Evolutionary conservation across 2,888 invertebrate species (phyloP), one percentile per base, ranked within the genome.

Genomic region (Dicranocentrus wangi): DNA sequence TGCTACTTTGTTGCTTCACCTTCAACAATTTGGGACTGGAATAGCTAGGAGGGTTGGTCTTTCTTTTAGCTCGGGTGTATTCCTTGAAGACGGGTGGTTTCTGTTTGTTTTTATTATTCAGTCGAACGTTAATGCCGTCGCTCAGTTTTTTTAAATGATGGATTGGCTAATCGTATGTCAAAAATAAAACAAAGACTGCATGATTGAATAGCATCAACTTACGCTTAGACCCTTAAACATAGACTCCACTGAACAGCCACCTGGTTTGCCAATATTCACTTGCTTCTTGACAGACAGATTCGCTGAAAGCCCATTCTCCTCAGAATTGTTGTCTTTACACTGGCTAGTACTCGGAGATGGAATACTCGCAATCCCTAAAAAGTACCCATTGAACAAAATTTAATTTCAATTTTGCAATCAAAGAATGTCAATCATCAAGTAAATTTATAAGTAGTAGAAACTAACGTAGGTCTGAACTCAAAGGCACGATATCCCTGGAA

Each of bases 381-480:
- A 61, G n/a, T n/a, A 43, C n/a, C 8, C 19, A 25, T 51, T 2
- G 17, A 68, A 47, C 28, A 51, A 7, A 27, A 3, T 25, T n/a
- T n/a, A n/a, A n/a, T 13, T 21, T n/a, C 17, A 5, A 61, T 47
- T 72, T 15, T 28, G 51, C n/a, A 71, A 43, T n/a, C 68, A 51
- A 21, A 3, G 25, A 42, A 65, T 15, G 2, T 51, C 43, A 43
- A n/a, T 3, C n/a, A 43, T n/a, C 25, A 47, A 1, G n/a, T 25
- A 13, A 68, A 23, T 47, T n/a, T 13, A 43, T 43, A 51, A 17
- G 3, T 17, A n/a, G n/a, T 47, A 47, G 47, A 17, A n/a, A 25
- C 83, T 76, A 80, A 86, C 86, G 58, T 32, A 85, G 58, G 21
- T 85, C 84, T 10, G 85, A 58, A 58, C 82, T 81, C 21, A 86